Evolutionary conservation across 2,888 invertebrate genomes (phyloP).

Genomic region (Oxytorus armatus): DNA sequence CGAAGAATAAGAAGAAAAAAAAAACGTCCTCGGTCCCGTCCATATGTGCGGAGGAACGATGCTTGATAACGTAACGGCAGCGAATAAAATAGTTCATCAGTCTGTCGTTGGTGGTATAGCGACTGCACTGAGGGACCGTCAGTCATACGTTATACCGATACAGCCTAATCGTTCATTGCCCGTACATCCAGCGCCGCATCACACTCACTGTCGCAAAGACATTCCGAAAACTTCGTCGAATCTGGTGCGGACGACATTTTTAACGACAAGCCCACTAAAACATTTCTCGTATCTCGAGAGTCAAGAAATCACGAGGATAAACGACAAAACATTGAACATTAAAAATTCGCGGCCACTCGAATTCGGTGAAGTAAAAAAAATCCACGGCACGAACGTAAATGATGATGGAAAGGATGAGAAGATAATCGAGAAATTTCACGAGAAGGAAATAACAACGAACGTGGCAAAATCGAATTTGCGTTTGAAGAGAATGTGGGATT

Average conservation of each 20-base stretch:
- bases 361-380: too few species aligned
- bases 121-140: conserved; percentile 76
- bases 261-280: too few species aligned
- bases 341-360: too few species aligned
- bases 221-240: conserved; percentile 18
- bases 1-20: too few species aligned
- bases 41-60: too few species aligned
- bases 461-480: background rate
- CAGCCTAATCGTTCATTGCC: conserved; percentile 81
- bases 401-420: too few species aligned
- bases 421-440: too few species aligned
- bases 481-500: background rate
- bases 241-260: background rate
- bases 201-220: conserved; percentile 59
- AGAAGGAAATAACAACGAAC: background rate
- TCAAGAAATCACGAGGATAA: too few species aligned
- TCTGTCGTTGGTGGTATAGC: conserved; percentile 69
- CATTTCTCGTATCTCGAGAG: too few species aligned
- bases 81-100: conserved; percentile 50
- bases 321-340: too few species aligned
- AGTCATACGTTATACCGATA: conserved; percentile 76
- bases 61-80: conserved; percentile 33
- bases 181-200: conserved; percentile 78
- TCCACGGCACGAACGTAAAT: too few species aligned
- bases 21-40: background rate